phyloP scores from a whole-genome alignment of 2,888 invertebrate genomes.

The Neelides folsomi region DNA sequence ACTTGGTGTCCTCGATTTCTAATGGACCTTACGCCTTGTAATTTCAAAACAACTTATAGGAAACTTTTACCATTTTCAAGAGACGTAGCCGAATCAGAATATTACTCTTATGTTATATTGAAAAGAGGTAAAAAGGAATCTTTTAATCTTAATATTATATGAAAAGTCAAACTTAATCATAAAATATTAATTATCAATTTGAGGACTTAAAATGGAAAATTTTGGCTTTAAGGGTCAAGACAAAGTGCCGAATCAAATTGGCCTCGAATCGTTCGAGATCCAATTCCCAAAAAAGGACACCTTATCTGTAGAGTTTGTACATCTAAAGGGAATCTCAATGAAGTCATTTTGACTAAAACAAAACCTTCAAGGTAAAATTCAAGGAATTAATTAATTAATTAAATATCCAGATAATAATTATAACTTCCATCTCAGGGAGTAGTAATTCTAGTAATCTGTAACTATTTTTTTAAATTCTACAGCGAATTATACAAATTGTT shows the following conservation, averaged over 20 bases:
- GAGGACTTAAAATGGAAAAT: too few species aligned
- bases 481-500: conserved; percentile 60
- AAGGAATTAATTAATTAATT: neutral
- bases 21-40: conserved; percentile 58
- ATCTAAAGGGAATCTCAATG: conserved; percentile 54
- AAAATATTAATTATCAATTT: too few species aligned
- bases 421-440: too few species aligned
- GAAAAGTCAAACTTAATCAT: too few species aligned
- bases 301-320: conserved; percentile 67
- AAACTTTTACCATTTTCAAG: conserved; percentile 42
- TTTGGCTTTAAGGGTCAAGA: conserved; percentile 37
- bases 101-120: conserved; percentile 67
- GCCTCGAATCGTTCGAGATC: conserved; percentile 67
- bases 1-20: conserved; percentile 57
- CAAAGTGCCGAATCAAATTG: conserved; percentile 47
- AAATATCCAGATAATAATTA: too few species aligned
- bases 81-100: conserved; percentile 42
- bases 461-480: conserved; percentile 34
- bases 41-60: conserved; percentile 53
- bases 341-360: conserved; percentile 58
- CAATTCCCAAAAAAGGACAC: conserved; percentile 55
- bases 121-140: conserved; percentile 50
- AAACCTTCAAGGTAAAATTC: conserved; percentile 58
- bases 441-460: too few species aligned
- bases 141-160: too few species aligned